phyloP scores from a whole-genome alignment of 2,113 vertebrate species.

The Sus scrofa region T2T-Sscrofa CM000824.6:122197501-122198000 shows the following conservation, averaged over 20 bases:
- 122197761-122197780: not conserved
- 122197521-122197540: not conserved
- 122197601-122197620: not conserved
- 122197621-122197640: constrained; percentile 48
- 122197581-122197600: constrained; percentile 43
- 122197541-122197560: not conserved
- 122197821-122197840: constrained; percentile 78
- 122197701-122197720: constrained; percentile 19
- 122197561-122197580: constrained; percentile 21
- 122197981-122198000: constrained; percentile 88
- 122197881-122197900: constrained; percentile 87
- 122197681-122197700: constrained; percentile 24
- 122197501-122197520: not conserved
- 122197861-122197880: constrained; percentile 85
- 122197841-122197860: constrained; percentile 84
- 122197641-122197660: constrained; percentile 16
- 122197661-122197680: constrained; percentile 54
- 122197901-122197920: constrained; percentile 90
- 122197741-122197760: not conserved
- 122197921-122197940: constrained; percentile 84
- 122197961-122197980: constrained; percentile 86
- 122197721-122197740: not conserved
- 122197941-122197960: constrained; percentile 88
- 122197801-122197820: not conserved
- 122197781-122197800: not conserved